Evolutionary conservation across 1,140 invertebrate genomes (phyloP).

Genomic region (Drosophila kepulauana): DNA sequence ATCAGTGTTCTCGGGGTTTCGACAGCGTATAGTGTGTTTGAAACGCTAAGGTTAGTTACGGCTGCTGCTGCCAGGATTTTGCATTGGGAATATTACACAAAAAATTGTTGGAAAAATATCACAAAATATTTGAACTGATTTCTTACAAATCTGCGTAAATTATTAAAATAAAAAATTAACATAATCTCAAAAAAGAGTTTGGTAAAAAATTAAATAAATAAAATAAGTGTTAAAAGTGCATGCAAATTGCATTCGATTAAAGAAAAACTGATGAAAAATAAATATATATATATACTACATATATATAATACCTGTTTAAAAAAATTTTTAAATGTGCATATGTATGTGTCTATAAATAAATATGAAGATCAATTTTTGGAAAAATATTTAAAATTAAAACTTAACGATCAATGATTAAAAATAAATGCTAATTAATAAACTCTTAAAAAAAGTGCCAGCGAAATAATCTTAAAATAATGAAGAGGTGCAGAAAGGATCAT

Average conservation of each 20-base stretch:
- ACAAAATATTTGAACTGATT: slow-evolving; percentile 2
- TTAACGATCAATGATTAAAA: slow-evolving; percentile 27
- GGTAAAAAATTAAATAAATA: slow-evolving; percentile 17
- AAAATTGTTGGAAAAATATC: slow-evolving; percentile 11
- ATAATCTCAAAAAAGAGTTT: slow-evolving; percentile 35
- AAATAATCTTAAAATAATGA: slow-evolving; percentile 3
- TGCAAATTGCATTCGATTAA: slow-evolving; percentile 42
- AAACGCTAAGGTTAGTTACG: slow-evolving; percentile 85
- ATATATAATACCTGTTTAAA: slow-evolving; percentile 7
- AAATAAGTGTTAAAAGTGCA: slow-evolving; percentile 64
- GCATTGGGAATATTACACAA: slow-evolving; percentile 25
- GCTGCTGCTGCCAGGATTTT: slow-evolving; percentile 67
- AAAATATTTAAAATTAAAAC: slow-evolving; percentile 22
- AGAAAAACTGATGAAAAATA: slow-evolving; percentile 13
- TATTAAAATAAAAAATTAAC: slow-evolving; percentile 7
- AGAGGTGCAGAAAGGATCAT: background rate
- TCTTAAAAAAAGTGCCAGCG: slow-evolving; percentile 24
- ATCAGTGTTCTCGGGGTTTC: slow-evolving; percentile 86
- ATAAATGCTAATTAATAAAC: slow-evolving; percentile 17
- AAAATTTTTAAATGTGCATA: slow-evolving; percentile 52
- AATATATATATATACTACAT: slow-evolving; percentile 19
- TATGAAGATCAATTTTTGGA: slow-evolving; percentile 7
- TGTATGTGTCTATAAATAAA: slow-evolving; percentile 68
- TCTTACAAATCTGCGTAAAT: slow-evolving; percentile 5
- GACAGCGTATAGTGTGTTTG: slow-evolving; percentile 85